Conservation (phyloP, 2,888 invertebrate species). For the Petrolisthes cinctipes region DNA sequence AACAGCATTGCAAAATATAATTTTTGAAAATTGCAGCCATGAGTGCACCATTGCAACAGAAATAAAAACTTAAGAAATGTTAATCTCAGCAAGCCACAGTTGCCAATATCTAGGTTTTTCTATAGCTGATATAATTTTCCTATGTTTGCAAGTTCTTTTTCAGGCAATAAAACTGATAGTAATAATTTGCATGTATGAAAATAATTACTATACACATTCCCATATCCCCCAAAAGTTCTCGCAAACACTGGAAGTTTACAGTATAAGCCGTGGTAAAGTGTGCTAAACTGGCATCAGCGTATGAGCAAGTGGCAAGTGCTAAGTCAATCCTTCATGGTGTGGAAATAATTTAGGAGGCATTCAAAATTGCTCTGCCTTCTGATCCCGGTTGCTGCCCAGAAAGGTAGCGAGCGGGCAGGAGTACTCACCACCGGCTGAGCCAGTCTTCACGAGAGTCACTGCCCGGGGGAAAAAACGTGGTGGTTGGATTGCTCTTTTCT, state of each 20-base stretch:
- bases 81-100: background rate
- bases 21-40: background rate
- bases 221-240: too few species aligned
- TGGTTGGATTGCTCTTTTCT: background rate
- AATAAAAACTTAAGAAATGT: background rate
- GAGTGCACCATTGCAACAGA: background rate
- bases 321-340: too few species aligned
- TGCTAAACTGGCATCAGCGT: too few species aligned
- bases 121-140: too few species aligned
- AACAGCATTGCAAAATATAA: background rate
- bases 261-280: too few species aligned
- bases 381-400: constrained; percentile 57
- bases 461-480: constrained; percentile 32
- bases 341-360: background rate
- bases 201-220: too few species aligned
- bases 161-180: too few species aligned
- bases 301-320: too few species aligned
- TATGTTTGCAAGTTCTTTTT: too few species aligned
- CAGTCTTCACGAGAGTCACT: constrained; percentile 62
- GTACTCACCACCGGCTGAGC: constrained; percentile 62
- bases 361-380: constrained; percentile 48
- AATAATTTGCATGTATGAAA: too few species aligned
- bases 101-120: background rate
- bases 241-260: too few species aligned
- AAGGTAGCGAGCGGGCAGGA: constrained; percentile 35